These are phyloP conservation scores for Calliphora vomitoria DNA, from an alignment of 2,888 invertebrate genomes.

Conservation along the genomic window DNA sequence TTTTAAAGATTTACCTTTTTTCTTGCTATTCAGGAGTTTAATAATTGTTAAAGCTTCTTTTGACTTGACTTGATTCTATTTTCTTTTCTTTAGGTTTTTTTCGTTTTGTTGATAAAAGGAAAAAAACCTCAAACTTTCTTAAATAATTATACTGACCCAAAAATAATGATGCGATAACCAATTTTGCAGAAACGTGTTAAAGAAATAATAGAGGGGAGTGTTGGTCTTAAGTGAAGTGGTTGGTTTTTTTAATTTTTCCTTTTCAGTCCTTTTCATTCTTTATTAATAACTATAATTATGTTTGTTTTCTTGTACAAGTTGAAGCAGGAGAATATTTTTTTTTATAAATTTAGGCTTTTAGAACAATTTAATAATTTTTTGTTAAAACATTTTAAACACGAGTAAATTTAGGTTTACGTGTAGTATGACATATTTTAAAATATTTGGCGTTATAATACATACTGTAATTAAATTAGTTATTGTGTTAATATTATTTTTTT, in stretches of 20 bases:
- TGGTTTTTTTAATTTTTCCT: too few species aligned
- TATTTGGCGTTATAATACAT: too few species aligned
- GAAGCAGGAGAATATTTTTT: neutral
- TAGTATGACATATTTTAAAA: too few species aligned
- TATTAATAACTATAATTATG: neutral
- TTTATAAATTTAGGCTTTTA: neutral
- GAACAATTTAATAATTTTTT: too few species aligned
- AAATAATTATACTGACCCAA: neutral
- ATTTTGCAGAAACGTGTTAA: neutral
- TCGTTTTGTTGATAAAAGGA: neutral
- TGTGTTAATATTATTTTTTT: too few species aligned
- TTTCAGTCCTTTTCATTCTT: neutral
- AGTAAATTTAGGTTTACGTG: too few species aligned
- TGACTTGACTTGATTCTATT: neutral
- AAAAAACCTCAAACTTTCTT: neutral
- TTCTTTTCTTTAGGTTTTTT: neutral
- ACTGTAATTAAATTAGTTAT: too few species aligned
- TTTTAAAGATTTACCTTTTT: slow-evolving; percentile 10
- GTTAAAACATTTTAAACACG: too few species aligned
- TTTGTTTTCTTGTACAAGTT: neutral
- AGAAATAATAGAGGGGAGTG: neutral
- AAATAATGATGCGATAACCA: neutral
- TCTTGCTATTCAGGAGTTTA: neutral
- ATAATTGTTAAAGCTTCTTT: neutral
- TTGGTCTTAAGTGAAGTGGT: neutral